Percentiles rank a stretch among this genome's conserved stretches.
phyloP scores from a whole-genome alignment of 2,113 vertebrate genomes.

The Phylloscopus whistleri region DNA sequence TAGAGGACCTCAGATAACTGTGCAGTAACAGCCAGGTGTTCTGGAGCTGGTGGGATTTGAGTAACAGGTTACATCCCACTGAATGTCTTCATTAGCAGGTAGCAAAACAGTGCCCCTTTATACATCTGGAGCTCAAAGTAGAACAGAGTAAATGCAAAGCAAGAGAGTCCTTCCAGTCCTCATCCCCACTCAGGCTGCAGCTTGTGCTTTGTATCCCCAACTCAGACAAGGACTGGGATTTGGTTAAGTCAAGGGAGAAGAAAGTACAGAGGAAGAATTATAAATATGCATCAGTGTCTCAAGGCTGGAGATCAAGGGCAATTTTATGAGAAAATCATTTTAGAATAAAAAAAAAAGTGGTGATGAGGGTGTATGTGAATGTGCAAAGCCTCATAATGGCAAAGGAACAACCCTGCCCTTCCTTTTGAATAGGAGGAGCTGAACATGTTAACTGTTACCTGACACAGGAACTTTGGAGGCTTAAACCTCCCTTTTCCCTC shows the following conservation, averaged over 20 bases:
- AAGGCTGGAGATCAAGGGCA: conserved; percentile 49
- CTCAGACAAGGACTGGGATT: not conserved
- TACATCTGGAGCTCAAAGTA: not conserved
- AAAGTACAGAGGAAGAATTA: conserved; percentile 14
- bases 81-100: not conserved
- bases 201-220: not conserved
- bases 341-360: not conserved
- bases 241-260: conserved; percentile 43
- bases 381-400: not conserved
- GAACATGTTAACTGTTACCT: not conserved
- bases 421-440: not conserved
- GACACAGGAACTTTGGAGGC: not conserved
- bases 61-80: not conserved
- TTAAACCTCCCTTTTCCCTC: not conserved
- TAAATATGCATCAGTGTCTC: conserved; percentile 47
- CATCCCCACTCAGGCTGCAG: not conserved
- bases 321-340: conserved; percentile 39
- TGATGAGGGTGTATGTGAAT: not conserved
- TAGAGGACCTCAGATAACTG: not conserved
- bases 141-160: not conserved
- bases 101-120: not conserved
- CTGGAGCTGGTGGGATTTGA: not conserved
- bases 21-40: not conserved
- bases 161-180: not conserved
- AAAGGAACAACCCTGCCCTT: not conserved